These are phyloP conservation scores for Drosophila biarmipes DNA, from an alignment of 1,140 invertebrate genomes.

Conservation along the genomic window DNA sequence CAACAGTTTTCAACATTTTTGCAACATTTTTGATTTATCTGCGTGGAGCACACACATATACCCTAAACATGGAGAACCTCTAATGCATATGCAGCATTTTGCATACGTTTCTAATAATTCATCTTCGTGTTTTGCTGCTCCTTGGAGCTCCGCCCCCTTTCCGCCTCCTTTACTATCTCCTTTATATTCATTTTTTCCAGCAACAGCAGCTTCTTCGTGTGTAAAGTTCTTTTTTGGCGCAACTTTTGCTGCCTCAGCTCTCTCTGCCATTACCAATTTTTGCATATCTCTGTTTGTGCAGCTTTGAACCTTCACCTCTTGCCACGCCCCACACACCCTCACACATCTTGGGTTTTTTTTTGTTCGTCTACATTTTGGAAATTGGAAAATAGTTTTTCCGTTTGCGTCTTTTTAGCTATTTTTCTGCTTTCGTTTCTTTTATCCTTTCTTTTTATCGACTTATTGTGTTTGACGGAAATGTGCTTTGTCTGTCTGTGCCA, in stretches of 20 bases:
- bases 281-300: slow-evolving; percentile 74
- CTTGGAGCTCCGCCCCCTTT: slow-evolving; percentile 10
- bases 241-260: slow-evolving; percentile 73
- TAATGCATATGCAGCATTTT: slow-evolving; percentile 71
- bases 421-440: slow-evolving; percentile 33
- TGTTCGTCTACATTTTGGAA: slow-evolving; percentile 51
- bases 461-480: slow-evolving; percentile 72
- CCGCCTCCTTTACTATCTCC: slow-evolving; percentile 28
- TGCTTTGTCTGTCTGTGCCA: slow-evolving; percentile 57
- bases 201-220: slow-evolving; percentile 22
- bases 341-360: slow-evolving; percentile 26
- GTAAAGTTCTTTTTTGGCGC: slow-evolving; percentile 54
- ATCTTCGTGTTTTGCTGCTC: slow-evolving; percentile 61
- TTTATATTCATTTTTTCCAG: slow-evolving; percentile 32
- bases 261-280: slow-evolving; percentile 70
- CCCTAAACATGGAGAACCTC: slow-evolving; percentile 2
- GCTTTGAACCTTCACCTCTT: slow-evolving; percentile 50
- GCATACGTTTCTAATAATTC: slow-evolving; percentile 77
- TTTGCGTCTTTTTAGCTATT: slow-evolving; percentile 40
- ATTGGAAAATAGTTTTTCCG: slow-evolving; percentile 72
- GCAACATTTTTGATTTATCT: slow-evolving; percentile 66
- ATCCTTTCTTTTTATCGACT: slow-evolving; percentile 62
- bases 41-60: slow-evolving; percentile 11
- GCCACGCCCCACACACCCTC: neutral
- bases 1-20: slow-evolving; percentile 51